These are phyloP conservation scores for Mycalesis mineus DNA, from an alignment of 2,888 invertebrate species.

Conservation along the genomic window DNA sequence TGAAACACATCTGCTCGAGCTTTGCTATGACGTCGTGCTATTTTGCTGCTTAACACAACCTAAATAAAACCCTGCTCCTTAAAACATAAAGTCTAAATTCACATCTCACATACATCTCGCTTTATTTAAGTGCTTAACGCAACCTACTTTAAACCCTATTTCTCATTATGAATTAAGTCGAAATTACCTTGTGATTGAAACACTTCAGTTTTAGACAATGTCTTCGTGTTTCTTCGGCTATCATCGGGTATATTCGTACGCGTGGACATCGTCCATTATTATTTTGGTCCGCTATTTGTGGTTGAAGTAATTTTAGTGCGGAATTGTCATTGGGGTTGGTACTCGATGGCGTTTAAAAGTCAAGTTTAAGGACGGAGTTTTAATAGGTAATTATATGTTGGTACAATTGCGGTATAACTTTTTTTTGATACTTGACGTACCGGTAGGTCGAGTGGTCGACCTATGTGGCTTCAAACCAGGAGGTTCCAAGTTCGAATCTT, in stretches of 20 bases:
- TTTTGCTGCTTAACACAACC: conserved; percentile 13
- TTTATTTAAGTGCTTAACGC: neutral
- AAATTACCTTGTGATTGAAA: neutral
- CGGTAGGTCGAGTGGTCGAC: no score
- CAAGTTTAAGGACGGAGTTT: conserved; percentile 42
- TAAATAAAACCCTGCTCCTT: conserved; percentile 29
- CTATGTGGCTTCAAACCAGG: no score
- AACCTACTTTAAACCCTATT: conserved; percentile 32
- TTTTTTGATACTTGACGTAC: no score
- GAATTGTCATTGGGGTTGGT: conserved; percentile 27
- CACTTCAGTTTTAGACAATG: neutral
- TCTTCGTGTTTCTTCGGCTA: conserved; percentile 51
- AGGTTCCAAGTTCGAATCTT: no score
- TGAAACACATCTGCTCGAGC: conserved; percentile 67
- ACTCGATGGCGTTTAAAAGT: conserved; percentile 34
- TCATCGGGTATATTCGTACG: conserved; percentile 29
- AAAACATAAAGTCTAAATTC: neutral
- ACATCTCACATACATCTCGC: neutral
- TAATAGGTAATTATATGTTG: no score
- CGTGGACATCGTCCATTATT: conserved; percentile 9
- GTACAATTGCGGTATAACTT: no score
- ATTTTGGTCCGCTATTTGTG: conserved; percentile 15
- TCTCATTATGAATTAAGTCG: accelerated
- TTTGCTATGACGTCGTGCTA: conserved; percentile 18
- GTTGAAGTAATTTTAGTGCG: conserved; percentile 12